phyloP scores from a whole-genome alignment of 2,113 vertebrate genomes.

The Pachycephala philippinensis region DNA sequence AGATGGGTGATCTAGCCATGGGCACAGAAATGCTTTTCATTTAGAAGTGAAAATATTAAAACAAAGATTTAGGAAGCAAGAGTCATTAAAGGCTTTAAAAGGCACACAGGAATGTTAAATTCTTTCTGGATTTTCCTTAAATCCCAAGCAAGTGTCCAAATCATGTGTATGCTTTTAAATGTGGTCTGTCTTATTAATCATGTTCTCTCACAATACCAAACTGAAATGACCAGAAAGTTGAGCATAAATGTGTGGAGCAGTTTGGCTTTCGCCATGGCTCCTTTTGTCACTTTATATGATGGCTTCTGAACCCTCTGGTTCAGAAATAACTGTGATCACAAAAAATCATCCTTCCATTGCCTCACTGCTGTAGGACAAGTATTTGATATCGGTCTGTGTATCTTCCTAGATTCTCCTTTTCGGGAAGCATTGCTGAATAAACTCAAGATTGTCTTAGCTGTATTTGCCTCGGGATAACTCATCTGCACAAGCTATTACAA shows the following conservation, averaged over 20 bases:
- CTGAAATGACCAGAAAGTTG: background rate
- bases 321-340: background rate
- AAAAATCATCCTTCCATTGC: background rate
- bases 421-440: background rate
- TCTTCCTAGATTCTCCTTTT: background rate
- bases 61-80: background rate
- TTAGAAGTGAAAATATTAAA: background rate
- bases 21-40: background rate
- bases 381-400: background rate
- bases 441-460: background rate
- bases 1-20: background rate
- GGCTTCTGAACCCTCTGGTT: background rate
- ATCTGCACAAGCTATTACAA: background rate
- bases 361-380: background rate
- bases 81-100: background rate
- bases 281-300: background rate
- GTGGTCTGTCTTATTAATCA: background rate
- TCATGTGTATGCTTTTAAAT: background rate
- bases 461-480: background rate
- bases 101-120: background rate
- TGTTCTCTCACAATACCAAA: background rate
- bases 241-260: background rate
- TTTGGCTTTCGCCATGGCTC: background rate
- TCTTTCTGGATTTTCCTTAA: background rate
- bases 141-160: background rate